Percentiles rank a stretch among this genome's conserved stretches.
phyloP scores from a whole-genome alignment of 2,797 vertebrate species.

The Enteromius radiatus region DNA sequence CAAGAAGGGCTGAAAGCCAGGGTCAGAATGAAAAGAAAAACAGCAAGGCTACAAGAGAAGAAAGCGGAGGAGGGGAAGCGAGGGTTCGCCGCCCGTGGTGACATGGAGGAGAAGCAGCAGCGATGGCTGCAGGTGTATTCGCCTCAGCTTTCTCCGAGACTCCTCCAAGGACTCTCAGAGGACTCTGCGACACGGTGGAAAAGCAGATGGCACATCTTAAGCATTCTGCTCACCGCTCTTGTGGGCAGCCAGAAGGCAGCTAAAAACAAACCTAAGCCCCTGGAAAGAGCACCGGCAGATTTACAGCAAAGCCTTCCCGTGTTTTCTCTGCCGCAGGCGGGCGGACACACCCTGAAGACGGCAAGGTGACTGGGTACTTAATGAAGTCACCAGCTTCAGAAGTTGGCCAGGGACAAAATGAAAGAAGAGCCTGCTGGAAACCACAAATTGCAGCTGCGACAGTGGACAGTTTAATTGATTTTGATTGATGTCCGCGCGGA shows the following conservation, averaged over 20 bases:
- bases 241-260: constrained; percentile 50
- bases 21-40: constrained; percentile 28
- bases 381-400: constrained; percentile 31
- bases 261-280: constrained; percentile 52
- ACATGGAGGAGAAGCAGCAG: constrained; percentile 30
- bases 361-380: constrained; percentile 52
- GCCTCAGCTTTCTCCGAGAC: constrained; percentile 15
- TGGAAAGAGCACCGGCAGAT: constrained; percentile 47
- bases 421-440: neutral
- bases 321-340: constrained; percentile 24
- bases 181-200: constrained; percentile 47
- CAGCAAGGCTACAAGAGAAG: neutral
- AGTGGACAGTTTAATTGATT: constrained; percentile 28
- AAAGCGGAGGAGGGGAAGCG: neutral
- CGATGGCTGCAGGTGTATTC: constrained; percentile 43
- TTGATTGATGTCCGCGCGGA: constrained; percentile 28
- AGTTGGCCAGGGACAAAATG: neutral
- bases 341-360: constrained; percentile 13
- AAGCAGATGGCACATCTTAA: constrained; percentile 65
- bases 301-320: constrained; percentile 41
- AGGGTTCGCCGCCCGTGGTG: neutral
- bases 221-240: constrained; percentile 54
- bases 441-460: neutral
- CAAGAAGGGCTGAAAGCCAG: constrained; percentile 46
- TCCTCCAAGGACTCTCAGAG: constrained; percentile 53